Conservation (phyloP, 2,113 vertebrate genomes). For the Choloepus hoffmanni region DNA sequence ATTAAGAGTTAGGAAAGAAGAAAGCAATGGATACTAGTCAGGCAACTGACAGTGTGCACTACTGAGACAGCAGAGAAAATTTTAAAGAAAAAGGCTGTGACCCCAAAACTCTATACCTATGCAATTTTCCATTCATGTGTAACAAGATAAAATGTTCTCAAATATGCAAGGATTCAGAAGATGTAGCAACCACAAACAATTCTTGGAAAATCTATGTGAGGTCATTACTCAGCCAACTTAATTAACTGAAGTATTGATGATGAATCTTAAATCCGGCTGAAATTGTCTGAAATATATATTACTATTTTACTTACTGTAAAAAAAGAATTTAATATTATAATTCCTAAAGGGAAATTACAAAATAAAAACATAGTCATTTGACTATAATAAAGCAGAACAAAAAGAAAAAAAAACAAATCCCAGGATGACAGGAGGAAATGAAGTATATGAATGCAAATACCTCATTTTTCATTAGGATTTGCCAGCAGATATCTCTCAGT, state of each 20-base stretch:
- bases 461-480: background rate
- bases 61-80: background rate
- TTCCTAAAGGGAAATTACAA: background rate
- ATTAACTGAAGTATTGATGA: background rate
- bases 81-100: background rate
- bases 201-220: background rate
- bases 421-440: background rate
- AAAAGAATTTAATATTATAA: background rate
- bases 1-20: background rate
- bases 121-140: background rate
- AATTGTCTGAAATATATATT: background rate
- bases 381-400: background rate
- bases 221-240: background rate
- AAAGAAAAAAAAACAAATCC: background rate
- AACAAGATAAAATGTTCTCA: background rate
- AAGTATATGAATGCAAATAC: background rate
- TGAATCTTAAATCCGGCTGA: background rate
- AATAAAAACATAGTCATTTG: background rate
- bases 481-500: background rate
- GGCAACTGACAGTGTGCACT: background rate
- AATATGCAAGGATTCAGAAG: background rate
- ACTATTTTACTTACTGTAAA: constrained; percentile 6
- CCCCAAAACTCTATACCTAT: background rate
- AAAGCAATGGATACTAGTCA: background rate
- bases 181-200: background rate